Evolutionary conservation across 2,113 vertebrate genomes (phyloP).

Genomic region (Corvus cornix): DNA sequence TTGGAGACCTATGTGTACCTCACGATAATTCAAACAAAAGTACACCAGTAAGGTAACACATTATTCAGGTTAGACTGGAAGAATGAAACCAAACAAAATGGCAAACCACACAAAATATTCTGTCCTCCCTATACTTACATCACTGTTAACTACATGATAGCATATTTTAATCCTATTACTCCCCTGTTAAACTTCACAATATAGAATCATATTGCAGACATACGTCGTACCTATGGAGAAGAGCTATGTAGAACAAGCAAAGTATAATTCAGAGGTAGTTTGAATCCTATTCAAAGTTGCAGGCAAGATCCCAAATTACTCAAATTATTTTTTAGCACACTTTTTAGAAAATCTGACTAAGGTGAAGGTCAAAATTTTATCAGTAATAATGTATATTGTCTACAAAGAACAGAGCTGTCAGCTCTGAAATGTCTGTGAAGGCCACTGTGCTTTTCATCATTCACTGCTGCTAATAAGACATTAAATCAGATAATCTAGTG

Average conservation of each 20-base stretch:
- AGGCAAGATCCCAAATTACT: background rate
- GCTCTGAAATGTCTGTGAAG: background rate
- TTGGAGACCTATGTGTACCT: slow-evolving; percentile 33
- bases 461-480: background rate
- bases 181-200: background rate
- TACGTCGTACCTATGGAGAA: background rate
- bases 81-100: background rate
- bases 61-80: background rate
- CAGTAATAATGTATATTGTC: background rate
- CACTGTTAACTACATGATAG: background rate
- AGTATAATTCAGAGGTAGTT: background rate
- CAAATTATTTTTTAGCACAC: background rate
- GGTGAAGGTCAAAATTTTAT: background rate
- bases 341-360: background rate
- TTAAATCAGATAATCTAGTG: background rate
- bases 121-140: background rate
- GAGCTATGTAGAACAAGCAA: background rate
- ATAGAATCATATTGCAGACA: background rate
- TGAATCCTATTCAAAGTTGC: background rate
- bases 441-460: background rate
- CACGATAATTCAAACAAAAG: slow-evolving; percentile 43
- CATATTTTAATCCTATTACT: background rate
- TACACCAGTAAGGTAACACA: background rate
- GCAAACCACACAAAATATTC: background rate
- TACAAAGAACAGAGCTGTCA: background rate